Percentiles rank a stretch among this genome's conserved stretches.
These are phyloP conservation scores for Pheosia tremula DNA, from an alignment of 2,888 invertebrate species.

Conservation along the genomic window DNA sequence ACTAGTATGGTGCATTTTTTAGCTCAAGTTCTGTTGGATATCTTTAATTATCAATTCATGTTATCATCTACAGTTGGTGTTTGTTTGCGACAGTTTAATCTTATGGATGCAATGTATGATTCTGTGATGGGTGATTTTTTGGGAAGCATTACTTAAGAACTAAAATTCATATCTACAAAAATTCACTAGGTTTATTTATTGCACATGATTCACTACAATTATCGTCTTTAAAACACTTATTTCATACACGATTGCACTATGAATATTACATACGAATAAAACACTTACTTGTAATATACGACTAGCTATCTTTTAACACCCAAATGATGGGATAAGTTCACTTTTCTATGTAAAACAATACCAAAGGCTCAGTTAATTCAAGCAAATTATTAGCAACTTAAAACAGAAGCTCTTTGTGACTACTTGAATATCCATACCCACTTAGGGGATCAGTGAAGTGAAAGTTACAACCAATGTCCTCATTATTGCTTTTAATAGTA, in stretches of 20 bases:
- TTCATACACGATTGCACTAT: constrained; percentile 9
- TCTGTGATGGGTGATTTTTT: constrained; percentile 11
- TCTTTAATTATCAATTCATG: not conserved
- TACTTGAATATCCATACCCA: not conserved
- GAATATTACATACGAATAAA: constrained; percentile 51
- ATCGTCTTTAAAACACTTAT: constrained; percentile 9
- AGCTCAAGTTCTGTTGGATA: constrained; percentile 15
- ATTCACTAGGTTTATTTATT: constrained; percentile 16
- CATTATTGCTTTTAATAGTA: constrained; percentile 10
- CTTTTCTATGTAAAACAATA: not conserved
- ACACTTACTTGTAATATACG: constrained; percentile 59
- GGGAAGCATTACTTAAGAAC: constrained; percentile 30
- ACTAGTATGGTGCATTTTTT: constrained; percentile 21
- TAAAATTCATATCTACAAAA: constrained; percentile 27
- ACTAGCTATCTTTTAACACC: constrained; percentile 51
- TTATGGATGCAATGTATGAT: constrained; percentile 28
- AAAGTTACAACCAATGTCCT: too few relatives aligned
- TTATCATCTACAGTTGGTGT: not conserved
- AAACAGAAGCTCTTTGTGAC: constrained; percentile 4
- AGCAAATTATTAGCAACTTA: not conserved
- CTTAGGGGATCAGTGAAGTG: too few relatives aligned
- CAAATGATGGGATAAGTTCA: not conserved
- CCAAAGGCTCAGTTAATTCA: not conserved
- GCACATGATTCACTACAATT: constrained; percentile 10
- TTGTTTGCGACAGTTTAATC: constrained; percentile 31